phyloP scores from a whole-genome alignment of 2,888 invertebrate species.

The Cheilosia variabilis region DNA sequence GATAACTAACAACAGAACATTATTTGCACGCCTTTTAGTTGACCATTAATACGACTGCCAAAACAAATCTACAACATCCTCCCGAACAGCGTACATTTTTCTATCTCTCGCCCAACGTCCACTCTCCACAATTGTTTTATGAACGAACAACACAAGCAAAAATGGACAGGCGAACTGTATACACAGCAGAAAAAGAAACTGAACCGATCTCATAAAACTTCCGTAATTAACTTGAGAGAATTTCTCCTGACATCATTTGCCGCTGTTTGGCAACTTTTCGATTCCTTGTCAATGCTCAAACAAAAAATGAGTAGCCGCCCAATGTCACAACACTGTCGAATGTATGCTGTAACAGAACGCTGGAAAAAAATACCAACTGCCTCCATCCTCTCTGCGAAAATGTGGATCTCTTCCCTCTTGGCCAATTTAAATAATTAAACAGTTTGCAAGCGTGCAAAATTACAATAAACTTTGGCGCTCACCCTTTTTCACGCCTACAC shows the following conservation, averaged over 20 bases:
- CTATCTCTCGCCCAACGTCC: slow-evolving; percentile 15
- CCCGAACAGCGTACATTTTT: slow-evolving; percentile 28
- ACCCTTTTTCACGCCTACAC: not conserved
- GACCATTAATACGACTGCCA: slow-evolving; percentile 52
- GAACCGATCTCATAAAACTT: slow-evolving; percentile 35
- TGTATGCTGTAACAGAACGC: not conserved
- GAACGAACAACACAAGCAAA: slow-evolving; percentile 21
- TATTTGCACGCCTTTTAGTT: slow-evolving; percentile 44
- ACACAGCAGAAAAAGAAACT: not conserved
- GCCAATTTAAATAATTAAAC: slow-evolving; percentile 59
- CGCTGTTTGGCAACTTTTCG: slow-evolving; percentile 29
- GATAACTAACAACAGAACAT: slow-evolving; percentile 32
- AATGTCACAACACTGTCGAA: slow-evolving; percentile 35
- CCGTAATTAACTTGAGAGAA: slow-evolving; percentile 60
- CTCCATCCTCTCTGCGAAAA: not conserved
- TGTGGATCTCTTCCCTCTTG: slow-evolving; percentile 7
- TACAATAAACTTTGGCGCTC: slow-evolving; percentile 6
- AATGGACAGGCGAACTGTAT: not conserved
- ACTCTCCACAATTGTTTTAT: slow-evolving; percentile 48
- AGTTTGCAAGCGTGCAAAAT: slow-evolving; percentile 43
- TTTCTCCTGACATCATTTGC: slow-evolving; percentile 33
- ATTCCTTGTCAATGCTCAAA: slow-evolving; percentile 16
- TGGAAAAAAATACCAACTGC: not conserved
- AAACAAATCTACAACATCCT: slow-evolving; percentile 53
- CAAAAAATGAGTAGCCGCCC: slow-evolving; percentile 16